A percentile compares a stretch with the other conserved stretches of the same genome.
Evolutionary conservation across 2,797 vertebrate species (phyloP).

Genomic region (Tinamus major): DNA sequence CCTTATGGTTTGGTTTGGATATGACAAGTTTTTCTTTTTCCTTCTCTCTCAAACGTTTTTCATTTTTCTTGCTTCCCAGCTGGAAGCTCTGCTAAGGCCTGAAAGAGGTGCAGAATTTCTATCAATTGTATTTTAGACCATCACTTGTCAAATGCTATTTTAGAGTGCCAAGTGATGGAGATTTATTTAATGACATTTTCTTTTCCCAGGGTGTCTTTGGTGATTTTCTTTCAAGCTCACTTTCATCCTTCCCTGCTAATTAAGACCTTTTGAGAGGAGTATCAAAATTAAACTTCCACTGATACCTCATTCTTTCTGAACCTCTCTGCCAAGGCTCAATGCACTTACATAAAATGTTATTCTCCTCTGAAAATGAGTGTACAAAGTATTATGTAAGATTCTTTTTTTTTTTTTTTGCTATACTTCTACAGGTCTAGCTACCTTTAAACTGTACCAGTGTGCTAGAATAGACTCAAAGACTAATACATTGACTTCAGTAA

Average conservation of each 20-base stretch:
- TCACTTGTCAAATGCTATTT: constrained; percentile 19
- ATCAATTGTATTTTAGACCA: neutral
- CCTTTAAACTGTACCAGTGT: neutral
- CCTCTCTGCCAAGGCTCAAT: constrained; percentile 37
- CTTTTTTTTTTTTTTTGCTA: neutral
- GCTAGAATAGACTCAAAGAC: neutral
- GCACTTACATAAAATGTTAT: constrained; percentile 20
- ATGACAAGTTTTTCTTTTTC: neutral
- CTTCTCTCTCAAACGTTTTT: neutral
- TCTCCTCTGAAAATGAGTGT: constrained; percentile 7
- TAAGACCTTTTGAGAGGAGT: constrained; percentile 47
- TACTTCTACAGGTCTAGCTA: neutral
- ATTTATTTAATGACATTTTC: constrained; percentile 37
- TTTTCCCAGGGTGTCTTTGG: constrained; percentile 8
- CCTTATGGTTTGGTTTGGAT: neutral
- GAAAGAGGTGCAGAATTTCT: neutral
- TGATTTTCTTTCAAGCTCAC: constrained; percentile 6
- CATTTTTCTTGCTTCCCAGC: neutral
- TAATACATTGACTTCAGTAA: neutral
- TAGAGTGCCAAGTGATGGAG: neutral
- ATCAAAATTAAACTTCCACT: constrained; percentile 47
- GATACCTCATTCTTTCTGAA: constrained; percentile 30
- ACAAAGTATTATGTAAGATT: constrained; percentile 44
- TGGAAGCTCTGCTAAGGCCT: neutral
- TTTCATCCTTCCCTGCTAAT: constrained; percentile 41